Evolutionary conservation across 2,113 vertebrate species (phyloP).

Genomic region (Azemiops feae): DNA sequence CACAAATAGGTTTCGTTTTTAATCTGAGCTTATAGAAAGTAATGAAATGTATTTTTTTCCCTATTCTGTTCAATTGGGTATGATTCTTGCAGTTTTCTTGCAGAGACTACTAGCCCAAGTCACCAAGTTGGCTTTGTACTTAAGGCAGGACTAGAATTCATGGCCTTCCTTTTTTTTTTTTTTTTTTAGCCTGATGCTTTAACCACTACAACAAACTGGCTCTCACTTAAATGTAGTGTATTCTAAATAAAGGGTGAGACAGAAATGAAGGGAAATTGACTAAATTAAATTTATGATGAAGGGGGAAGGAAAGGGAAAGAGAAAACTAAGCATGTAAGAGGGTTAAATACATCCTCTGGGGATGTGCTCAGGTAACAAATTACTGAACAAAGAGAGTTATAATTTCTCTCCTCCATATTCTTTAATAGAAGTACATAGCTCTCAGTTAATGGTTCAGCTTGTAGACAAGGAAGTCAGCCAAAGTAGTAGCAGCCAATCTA

Average conservation of each 20-base stretch:
- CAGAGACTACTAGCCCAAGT: not conserved
- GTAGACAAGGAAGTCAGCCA: not conserved
- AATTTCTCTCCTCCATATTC: not conserved
- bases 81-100: not conserved
- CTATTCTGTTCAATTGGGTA: not conserved
- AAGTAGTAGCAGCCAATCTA: not conserved
- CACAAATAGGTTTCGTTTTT: not conserved
- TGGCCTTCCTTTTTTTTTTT: not conserved
- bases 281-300: not conserved
- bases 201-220: not conserved
- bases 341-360: not conserved
- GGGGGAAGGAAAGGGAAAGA: not conserved
- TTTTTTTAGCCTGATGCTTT: not conserved
- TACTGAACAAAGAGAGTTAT: not conserved
- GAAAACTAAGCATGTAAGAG: not conserved
- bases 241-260: not conserved
- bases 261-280: not conserved
- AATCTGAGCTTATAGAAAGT: not conserved
- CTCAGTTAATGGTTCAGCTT: not conserved
- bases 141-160: not conserved
- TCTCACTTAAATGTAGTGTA: not conserved
- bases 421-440: not conserved
- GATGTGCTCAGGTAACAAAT: not conserved
- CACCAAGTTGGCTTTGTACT: not conserved
- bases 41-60: not conserved